Percentiles rank a stretch among this genome's conserved stretches.
These are phyloP conservation scores for human DNA, from an alignment of 2,113 vertebrate species.

Conservation along the genomic window DNA sequence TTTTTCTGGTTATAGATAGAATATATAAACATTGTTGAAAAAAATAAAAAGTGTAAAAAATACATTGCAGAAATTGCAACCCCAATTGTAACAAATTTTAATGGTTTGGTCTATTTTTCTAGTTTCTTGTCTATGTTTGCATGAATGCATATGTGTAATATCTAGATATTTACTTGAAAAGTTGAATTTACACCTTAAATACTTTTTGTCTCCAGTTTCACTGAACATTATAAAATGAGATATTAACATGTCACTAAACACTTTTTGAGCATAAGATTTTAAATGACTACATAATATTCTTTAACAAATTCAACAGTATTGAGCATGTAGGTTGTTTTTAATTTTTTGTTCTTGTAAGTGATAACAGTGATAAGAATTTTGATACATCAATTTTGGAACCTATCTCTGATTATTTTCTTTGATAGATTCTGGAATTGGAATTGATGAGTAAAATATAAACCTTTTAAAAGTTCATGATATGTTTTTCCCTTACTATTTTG, in stretches of 20 bases:
- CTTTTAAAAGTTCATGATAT: background rate
- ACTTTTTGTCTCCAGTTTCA: background rate
- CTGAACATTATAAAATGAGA: conserved; percentile 12
- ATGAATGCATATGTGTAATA: background rate
- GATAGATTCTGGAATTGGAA: background rate
- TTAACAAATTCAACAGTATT: background rate
- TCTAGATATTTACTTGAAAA: background rate
- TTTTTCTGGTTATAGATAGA: background rate
- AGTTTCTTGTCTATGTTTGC: background rate
- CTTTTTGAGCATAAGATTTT: conserved; percentile 33
- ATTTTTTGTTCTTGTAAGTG: background rate
- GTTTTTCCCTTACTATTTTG: background rate
- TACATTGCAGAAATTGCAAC: background rate
- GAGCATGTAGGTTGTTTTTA: background rate
- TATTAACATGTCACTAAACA: background rate
- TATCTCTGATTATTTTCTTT: background rate
- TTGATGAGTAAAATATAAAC: background rate
- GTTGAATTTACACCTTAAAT: background rate
- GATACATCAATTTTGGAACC: background rate
- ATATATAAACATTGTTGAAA: background rate
- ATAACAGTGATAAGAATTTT: background rate
- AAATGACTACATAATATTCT: background rate
- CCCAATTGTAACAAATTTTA: background rate
- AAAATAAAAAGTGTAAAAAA: background rate
- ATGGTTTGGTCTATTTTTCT: background rate